A percentile compares a stretch with the other conserved stretches of the same genome.
These are phyloP conservation scores for Oreotrochilus melanogaster DNA, from an alignment of 2,113 vertebrate genomes.

Conservation along the genomic window DNA sequence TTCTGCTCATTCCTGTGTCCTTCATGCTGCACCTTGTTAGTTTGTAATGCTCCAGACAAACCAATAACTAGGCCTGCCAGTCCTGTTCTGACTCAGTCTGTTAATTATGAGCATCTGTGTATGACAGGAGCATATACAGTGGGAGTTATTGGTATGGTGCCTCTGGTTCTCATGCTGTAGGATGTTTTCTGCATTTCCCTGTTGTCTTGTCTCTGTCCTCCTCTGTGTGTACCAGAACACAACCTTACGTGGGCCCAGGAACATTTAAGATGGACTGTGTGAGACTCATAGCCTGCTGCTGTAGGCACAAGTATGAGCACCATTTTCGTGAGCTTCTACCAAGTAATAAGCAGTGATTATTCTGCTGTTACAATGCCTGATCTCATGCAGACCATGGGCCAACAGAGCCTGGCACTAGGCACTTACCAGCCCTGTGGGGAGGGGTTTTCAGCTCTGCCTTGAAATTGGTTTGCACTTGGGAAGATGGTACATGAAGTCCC, in stretches of 20 bases:
- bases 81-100: constrained; percentile 56
- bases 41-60: background rate
- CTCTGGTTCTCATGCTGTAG: constrained; percentile 83
- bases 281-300: background rate
- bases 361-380: background rate
- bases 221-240: background rate
- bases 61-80: background rate
- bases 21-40: background rate
- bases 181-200: constrained; percentile 46
- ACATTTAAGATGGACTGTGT: accelerated
- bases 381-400: too few species aligned
- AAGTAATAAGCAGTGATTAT: background rate
- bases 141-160: constrained; percentile 75
- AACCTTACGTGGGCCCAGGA: background rate
- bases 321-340: accelerated
- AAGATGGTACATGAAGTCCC: background rate
- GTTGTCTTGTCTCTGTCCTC: background rate
- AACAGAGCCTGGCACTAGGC: accelerated
- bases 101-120: constrained; percentile 78
- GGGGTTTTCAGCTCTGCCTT: background rate
- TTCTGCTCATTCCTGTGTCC: background rate
- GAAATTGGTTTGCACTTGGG: background rate
- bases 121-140: constrained; percentile 79
- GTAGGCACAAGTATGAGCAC: background rate
- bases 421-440: accelerated